These are phyloP conservation scores for Crotophaga sulcirostris DNA, from an alignment of 2,113 vertebrate species.

Conservation along the genomic window DNA sequence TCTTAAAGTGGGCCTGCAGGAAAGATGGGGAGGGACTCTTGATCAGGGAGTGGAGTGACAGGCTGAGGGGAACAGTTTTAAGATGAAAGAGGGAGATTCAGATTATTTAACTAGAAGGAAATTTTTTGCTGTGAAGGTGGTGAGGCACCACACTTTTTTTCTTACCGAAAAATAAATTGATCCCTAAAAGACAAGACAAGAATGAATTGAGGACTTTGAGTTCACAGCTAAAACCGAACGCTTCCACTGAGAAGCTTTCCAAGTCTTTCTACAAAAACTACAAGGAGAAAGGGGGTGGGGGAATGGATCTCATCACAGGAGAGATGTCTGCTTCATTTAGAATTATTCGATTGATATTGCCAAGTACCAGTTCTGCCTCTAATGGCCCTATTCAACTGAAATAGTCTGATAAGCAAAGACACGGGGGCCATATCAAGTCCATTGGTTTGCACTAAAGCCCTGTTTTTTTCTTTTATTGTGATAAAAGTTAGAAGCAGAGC, in stretches of 20 bases:
- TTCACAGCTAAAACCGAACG: neutral
- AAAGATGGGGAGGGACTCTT: too few species aligned
- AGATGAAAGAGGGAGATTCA: too few species aligned
- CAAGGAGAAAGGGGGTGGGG: neutral
- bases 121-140: too few species aligned
- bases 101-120: too few species aligned
- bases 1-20: too few species aligned
- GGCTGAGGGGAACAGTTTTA: too few species aligned
- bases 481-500: neutral
- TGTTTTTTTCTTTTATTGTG: neutral
- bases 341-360: neutral
- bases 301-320: neutral
- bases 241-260: neutral
- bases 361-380: neutral
- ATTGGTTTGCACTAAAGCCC: neutral
- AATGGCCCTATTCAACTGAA: neutral
- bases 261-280: neutral
- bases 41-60: too few species aligned
- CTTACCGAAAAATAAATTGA: rapidly evolving
- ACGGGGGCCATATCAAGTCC: neutral
- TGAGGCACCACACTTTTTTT: too few species aligned
- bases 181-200: neutral
- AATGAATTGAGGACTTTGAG: neutral
- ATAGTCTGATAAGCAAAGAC: neutral
- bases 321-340: neutral